Evolutionary conservation across 2,797 vertebrate genomes (phyloP), one percentile per base, ranked within the genome.

Genomic region (Propithecus perrieri): DNA sequence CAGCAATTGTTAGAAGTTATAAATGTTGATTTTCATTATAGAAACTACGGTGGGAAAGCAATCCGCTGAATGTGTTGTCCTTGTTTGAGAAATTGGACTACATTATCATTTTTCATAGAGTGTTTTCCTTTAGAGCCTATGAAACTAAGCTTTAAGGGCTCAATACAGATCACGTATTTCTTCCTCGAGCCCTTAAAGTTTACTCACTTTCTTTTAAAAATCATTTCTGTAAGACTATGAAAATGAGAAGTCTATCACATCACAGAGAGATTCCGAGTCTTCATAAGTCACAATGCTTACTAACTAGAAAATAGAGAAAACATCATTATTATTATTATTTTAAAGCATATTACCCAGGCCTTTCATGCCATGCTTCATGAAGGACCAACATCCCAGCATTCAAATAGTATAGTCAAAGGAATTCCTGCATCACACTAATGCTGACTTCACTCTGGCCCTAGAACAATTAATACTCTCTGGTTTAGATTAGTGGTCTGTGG

Each of bases 151-250:
- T 89, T 48, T 94, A 35, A 41, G 2, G 48, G 6, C 48, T 48
- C n/a, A 43, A 13, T 67, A 55, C 26, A 28, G 5, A 85, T 63
- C 35, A 48, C 20, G 46, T 26, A 75, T 76, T 89, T 69, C 63
- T 92, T 92, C 63, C 28, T 74, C 53, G 33, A 97, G 38, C 10
- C 13, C 83, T 91, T 92, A 83, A 84, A 78, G 11, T 74, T 94
- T 65, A 69, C 17, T 88, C 71, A 63, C 22, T 79, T 91, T 18
- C 28, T 84, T 96, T 78, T 94, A 24, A 89, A 92, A 86, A 22
- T 46, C 9, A 53, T 38, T 80, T 14, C 13, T 17, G 4, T 57
- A 80, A 38, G 18, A 71, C 41, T 35, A 17, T 41, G 74, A 91
- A 81, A 79, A 59, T 84, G 33, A 94, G 8, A 86, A 72, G 14